Evolutionary conservation across 2,888 invertebrate genomes (phyloP).

Genomic region (Epirrhoe alternata): DNA sequence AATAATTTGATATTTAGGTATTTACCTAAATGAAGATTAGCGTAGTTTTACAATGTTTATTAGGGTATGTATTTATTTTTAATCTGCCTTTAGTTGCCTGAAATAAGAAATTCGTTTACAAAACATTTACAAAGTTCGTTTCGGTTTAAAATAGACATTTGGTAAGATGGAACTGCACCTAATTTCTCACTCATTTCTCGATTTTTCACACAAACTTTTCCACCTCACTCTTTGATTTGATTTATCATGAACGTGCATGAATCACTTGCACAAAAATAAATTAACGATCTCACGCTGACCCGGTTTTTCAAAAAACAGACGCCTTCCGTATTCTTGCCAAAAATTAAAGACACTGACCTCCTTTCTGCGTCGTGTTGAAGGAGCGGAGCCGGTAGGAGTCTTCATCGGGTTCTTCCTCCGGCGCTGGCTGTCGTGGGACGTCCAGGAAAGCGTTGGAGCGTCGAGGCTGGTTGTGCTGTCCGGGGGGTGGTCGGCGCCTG

Average conservation of each 20-base stretch:
- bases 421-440: constrained; percentile 81
- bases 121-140: too few species aligned
- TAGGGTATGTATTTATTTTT: too few species aligned
- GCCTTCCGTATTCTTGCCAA: constrained; percentile 63
- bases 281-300: constrained; percentile 65
- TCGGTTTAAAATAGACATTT: not conserved
- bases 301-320: constrained; percentile 51
- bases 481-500: constrained; percentile 80
- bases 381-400: constrained; percentile 96
- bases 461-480: constrained; percentile 80
- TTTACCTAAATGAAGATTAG: too few species aligned
- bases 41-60: too few species aligned
- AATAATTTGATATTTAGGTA: too few species aligned
- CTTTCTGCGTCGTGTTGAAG: constrained; percentile 96
- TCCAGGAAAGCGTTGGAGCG: constrained; percentile 90
- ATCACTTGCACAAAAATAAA: constrained; percentile 65
- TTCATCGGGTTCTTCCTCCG: constrained; percentile 89
- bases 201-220: constrained; percentile 22
- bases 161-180: not conserved
- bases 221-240: constrained; percentile 69
- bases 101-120: too few species aligned
- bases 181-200: not conserved
- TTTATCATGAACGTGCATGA: constrained; percentile 73
- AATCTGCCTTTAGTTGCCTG: too few species aligned
- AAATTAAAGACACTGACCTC: constrained; percentile 85